These are phyloP conservation scores for Odocoileus hemionus DNA, from an alignment of 2,113 vertebrate genomes.

Conservation along the genomic window DNA sequence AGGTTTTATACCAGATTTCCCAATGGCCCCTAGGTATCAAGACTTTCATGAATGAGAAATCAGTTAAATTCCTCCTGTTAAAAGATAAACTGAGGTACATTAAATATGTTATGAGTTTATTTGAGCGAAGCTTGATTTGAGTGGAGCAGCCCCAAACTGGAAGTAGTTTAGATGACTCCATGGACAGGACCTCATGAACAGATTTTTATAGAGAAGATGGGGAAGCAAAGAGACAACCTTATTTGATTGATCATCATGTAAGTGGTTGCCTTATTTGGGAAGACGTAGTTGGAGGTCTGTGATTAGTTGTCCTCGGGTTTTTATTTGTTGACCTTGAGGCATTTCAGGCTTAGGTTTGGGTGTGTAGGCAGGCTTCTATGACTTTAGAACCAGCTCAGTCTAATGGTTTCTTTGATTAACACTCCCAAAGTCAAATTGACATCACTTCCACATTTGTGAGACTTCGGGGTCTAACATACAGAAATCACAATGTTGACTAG, in stretches of 20 bases:
- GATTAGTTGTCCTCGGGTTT: neutral
- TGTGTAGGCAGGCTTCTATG: neutral
- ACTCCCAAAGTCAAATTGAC: neutral
- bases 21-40: neutral
- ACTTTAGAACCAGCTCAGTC: neutral
- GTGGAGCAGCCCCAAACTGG: neutral
- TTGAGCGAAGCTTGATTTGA: neutral
- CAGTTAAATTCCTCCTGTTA: neutral
- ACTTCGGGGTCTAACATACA: neutral
- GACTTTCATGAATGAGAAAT: neutral
- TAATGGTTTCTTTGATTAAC: neutral
- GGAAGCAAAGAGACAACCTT: neutral
- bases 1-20: neutral
- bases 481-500: neutral
- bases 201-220: neutral
- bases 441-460: neutral
- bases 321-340: neutral
- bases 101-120: neutral
- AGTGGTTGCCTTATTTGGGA: neutral
- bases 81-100: neutral
- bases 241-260: neutral
- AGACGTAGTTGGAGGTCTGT: neutral
- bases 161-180: neutral
- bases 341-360: neutral
- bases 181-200: neutral